Evolutionary conservation across 2,113 vertebrate genomes (phyloP).

Genomic region (Cygnus atratus): DNA sequence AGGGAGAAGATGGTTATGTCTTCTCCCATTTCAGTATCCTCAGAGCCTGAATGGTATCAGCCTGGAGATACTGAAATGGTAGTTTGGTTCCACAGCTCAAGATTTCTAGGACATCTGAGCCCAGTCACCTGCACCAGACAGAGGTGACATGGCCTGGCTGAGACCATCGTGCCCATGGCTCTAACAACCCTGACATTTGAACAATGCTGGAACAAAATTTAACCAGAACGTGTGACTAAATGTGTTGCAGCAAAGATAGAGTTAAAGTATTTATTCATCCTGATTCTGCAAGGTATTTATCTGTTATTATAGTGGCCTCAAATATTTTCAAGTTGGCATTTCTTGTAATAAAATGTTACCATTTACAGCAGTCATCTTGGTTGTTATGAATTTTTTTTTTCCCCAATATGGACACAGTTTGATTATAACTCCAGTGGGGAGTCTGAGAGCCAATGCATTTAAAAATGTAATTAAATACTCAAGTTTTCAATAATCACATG

Average conservation of each 20-base stretch:
- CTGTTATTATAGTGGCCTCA: background rate
- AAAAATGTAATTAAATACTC: slow-evolving; percentile 40
- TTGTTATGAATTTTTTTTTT: background rate
- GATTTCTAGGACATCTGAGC: background rate
- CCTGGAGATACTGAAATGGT: background rate
- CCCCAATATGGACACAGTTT: background rate
- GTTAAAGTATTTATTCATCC: background rate
- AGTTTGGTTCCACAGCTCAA: background rate
- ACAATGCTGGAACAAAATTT: background rate
- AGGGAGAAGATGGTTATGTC: background rate
- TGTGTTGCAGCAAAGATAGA: background rate
- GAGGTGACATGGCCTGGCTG: background rate
- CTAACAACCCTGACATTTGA: background rate
- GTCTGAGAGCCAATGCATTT: background rate
- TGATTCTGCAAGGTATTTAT: background rate
- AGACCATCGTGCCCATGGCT: fast-evolving
- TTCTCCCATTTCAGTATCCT: background rate
- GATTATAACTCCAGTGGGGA: background rate
- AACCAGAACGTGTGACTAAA: background rate
- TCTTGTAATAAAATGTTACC: background rate
- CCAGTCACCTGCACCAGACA: background rate
- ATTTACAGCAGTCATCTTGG: background rate
- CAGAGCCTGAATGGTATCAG: background rate
- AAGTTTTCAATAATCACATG: slow-evolving; percentile 3
- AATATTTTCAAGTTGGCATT: background rate